Evolutionary conservation across 2,113 vertebrate species (phyloP), one percentile per base, ranked within the genome.

Genomic region (Naja naja): DNA sequence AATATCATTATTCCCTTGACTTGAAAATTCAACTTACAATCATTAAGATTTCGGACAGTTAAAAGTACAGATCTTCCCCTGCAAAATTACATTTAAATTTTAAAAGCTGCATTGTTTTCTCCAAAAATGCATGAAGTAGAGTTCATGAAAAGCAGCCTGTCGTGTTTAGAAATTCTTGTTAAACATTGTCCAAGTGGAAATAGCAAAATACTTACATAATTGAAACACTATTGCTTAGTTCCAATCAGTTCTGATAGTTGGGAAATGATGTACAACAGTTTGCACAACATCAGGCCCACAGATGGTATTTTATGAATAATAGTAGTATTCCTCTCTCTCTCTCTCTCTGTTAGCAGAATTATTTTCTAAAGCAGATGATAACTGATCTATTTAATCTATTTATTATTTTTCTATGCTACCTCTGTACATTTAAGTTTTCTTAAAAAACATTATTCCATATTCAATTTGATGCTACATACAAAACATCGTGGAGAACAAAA

Each of bases 1-100:
- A 45, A 60, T 39, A 94, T 93, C 58, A 91, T 93, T 85, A 45
- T 94, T 94, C 94, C 95, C 92, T 60, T 25, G 45, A 52, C 30
- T 2, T 49, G 47, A 87, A 49, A 49, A 87, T 87, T 53, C n/a
- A 81, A 88, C 30, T 89, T 89, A 16, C 87, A 92, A 86, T 85
- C 92, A 74, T 85, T 55, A 23, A 92, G 8, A 10, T 4, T 89
- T 88, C 14, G 74, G 27, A 39, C 18, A 30, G 74, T 39, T 45
- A 64, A 54, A 81, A 45, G 34, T 91, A 39, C 92, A 49, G 0
- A 91, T 88, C 10, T 94, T 60, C 69, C 22, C 39, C 0, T 93
- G 25, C 23, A 69, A 81, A 49, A 0, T 0, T 2, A 74, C n/a
- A 49, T 87, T 20, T 49, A 39, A 85, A 18, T 85, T 85, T 93